phyloP scores from a whole-genome alignment of 2,888 invertebrate genomes.

The Epicampocera succincta region DNA sequence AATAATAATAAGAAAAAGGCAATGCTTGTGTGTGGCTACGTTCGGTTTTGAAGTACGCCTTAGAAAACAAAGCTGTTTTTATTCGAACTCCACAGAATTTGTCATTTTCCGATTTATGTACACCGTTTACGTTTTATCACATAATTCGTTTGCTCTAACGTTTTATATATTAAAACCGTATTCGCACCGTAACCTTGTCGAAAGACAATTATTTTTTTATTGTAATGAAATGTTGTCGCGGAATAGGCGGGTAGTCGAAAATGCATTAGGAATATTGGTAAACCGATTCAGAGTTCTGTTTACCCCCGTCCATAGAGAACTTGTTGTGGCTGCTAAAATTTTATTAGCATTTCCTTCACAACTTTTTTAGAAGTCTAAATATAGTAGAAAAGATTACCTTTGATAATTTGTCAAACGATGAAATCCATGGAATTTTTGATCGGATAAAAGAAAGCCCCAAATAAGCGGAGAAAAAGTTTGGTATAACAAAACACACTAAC shows the following conservation, averaged over 20 bases:
- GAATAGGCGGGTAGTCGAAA: conserved; percentile 48
- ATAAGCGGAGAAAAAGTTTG: conserved; percentile 30
- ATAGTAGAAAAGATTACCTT: not conserved
- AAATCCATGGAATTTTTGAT: conserved; percentile 9
- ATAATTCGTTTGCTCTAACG: conserved; percentile 34
- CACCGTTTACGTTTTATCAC: conserved; percentile 44
- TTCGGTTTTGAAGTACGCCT: no score
- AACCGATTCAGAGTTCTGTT: no score
- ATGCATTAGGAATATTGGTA: conserved; percentile 33
- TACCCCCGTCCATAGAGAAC: conserved; percentile 23
- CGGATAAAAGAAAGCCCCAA: conserved; percentile 17
- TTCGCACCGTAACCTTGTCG: conserved; percentile 13
- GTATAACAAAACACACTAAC: no score
- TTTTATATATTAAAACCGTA: conserved; percentile 26
- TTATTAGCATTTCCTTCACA: conserved; percentile 27
- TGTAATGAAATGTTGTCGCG: conserved; percentile 38
- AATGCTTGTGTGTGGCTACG: no score
- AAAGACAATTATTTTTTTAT: conserved; percentile 34
- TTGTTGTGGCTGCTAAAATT: conserved; percentile 24
- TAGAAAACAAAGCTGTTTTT: conserved; percentile 9
- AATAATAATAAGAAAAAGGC: no score
- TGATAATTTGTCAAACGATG: conserved; percentile 7
- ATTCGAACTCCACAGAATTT: conserved; percentile 33
- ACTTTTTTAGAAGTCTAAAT: no score
- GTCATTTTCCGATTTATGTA: not conserved